Conservation (phyloP, 2,797 vertebrate genomes). For the Benthosema pterotum region DNA sequence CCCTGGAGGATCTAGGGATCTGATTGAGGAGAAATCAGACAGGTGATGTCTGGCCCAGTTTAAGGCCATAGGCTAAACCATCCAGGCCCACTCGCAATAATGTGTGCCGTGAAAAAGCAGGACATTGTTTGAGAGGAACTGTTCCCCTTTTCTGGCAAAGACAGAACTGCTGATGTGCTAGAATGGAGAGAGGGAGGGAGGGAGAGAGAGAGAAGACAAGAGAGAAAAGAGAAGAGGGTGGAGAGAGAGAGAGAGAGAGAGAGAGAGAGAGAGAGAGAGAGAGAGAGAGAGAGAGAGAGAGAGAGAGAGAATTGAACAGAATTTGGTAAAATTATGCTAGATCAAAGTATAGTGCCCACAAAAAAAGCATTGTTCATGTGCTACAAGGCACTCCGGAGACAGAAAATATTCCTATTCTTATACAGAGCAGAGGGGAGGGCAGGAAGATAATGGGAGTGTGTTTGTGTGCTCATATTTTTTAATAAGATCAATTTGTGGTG, state of each 20-base stretch:
- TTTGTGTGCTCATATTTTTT: neutral
- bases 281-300: too few relatives aligned
- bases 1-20: conserved; percentile 18
- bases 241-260: too few relatives aligned
- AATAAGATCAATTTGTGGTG: neutral
- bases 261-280: too few relatives aligned
- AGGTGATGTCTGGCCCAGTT: conserved; percentile 45
- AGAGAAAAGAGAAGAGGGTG: too few relatives aligned
- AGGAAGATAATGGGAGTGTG: conserved; percentile 3
- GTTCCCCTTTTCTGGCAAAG: neutral
- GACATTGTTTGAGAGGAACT: neutral
- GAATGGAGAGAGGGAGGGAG: neutral
- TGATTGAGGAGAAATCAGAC: conserved; percentile 19
- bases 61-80: conserved; percentile 2
- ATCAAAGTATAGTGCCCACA: neutral
- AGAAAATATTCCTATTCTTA: neutral
- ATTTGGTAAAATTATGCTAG: too few relatives aligned
- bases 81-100: neutral
- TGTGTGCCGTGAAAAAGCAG: conserved; percentile 16
- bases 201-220: too few relatives aligned
- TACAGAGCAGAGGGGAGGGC: neutral
- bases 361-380: neutral
- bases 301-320: neutral
- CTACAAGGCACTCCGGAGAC: neutral
- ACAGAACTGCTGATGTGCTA: neutral